These are phyloP conservation scores for Drosophila albomicans DNA, from an alignment of 1,140 invertebrate genomes.

Conservation along the genomic window DNA sequence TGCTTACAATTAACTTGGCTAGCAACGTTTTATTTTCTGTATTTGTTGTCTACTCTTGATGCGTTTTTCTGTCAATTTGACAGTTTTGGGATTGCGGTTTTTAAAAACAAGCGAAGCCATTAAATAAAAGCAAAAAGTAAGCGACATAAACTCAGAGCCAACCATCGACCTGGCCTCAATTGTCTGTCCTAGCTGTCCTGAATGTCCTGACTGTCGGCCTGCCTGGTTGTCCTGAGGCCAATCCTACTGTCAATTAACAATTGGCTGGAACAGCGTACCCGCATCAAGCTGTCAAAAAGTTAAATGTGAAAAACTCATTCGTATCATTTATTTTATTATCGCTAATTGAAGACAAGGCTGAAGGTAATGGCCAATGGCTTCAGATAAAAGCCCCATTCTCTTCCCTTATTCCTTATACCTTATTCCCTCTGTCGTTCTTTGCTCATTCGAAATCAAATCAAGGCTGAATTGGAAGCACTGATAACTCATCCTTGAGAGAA, in stretches of 20 bases:
- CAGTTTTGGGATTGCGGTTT: slow-evolving; percentile 66
- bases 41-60: slow-evolving; percentile 38
- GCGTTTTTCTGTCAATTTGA: slow-evolving; percentile 68
- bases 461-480: slow-evolving; percentile 18
- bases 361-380: slow-evolving; percentile 36
- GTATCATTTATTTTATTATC: slow-evolving; percentile 77
- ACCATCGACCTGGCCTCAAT: slow-evolving; percentile 10
- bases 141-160: slow-evolving; percentile 20
- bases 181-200: slow-evolving; percentile 36
- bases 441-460: slow-evolving; percentile 26
- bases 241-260: slow-evolving; percentile 76
- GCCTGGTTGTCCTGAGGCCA: slow-evolving; percentile 53
- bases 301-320: slow-evolving; percentile 79
- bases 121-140: slow-evolving; percentile 68
- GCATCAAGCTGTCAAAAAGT: slow-evolving; percentile 80
- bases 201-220: neutral
- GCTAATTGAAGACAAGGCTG: slow-evolving; percentile 64
- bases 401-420: too few species aligned
- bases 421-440: neutral
- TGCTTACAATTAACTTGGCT: slow-evolving; percentile 65
- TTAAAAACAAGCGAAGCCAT: slow-evolving; percentile 57
- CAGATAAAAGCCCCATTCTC: slow-evolving; percentile 21
- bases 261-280: slow-evolving; percentile 67
- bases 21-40: slow-evolving; percentile 27
- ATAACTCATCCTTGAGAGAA: slow-evolving; percentile 12